These are phyloP conservation scores for Echeneis naucrates DNA, from an alignment of 2,797 vertebrate species.

Conservation along the genomic window DNA sequence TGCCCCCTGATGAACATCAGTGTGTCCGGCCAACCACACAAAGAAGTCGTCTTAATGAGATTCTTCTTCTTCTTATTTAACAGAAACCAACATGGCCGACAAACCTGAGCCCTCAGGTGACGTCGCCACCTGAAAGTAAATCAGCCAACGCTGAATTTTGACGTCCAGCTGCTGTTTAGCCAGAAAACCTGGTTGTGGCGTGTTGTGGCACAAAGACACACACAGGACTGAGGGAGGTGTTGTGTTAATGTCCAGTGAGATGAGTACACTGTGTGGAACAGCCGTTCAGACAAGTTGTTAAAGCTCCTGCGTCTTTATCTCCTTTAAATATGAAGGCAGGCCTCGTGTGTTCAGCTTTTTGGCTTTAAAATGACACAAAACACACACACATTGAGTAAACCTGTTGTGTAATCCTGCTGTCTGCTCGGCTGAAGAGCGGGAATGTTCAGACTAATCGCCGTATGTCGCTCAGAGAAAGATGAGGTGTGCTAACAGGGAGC, in stretches of 20 bases:
- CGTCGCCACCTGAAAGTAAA: no score
- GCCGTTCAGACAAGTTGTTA: slow-evolving; percentile 53
- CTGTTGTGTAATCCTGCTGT: slow-evolving; percentile 64
- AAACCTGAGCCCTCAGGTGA: no score
- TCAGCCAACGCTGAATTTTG: no score
- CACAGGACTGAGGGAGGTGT: slow-evolving; percentile 16
- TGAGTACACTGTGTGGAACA: slow-evolving; percentile 2
- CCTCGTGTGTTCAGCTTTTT: neutral
- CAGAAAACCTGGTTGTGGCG: no score
- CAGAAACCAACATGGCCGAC: no score
- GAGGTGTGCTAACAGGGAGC: slow-evolving; percentile 48
- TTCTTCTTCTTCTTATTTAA: no score
- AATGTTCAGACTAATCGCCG: slow-evolving; percentile 60
- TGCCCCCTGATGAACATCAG: no score
- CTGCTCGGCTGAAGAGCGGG: slow-evolving; percentile 51
- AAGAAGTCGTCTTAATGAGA: no score
- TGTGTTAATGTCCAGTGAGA: slow-evolving; percentile 27
- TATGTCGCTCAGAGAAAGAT: slow-evolving; percentile 66
- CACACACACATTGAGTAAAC: slow-evolving; percentile 54
- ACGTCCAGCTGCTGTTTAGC: no score
- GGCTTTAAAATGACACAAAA: slow-evolving; percentile 29
- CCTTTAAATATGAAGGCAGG: slow-evolving; percentile 29
- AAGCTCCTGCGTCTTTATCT: slow-evolving; percentile 34
- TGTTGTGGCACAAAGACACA: neutral
- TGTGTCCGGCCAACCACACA: no score